Evolutionary conservation across 2,797 vertebrate species (phyloP).

Genomic region (Denticeps clupeoides): DNA sequence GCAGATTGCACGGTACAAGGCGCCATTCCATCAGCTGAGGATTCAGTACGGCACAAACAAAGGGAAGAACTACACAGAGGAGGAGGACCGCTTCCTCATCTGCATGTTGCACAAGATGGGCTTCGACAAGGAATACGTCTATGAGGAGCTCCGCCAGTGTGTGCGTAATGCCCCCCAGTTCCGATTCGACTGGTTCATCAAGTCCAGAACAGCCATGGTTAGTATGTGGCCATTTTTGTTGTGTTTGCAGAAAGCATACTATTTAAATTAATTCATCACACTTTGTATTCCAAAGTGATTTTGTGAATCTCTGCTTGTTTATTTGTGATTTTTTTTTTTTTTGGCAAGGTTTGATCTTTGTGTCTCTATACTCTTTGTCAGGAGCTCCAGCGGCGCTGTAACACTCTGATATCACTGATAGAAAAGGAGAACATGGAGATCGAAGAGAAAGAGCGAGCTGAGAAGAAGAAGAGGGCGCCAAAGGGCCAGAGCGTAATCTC

Average conservation of each 20-base stretch:
- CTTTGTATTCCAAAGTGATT: too few species aligned
- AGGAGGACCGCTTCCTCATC: constrained; percentile 76
- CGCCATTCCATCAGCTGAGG: constrained; percentile 74
- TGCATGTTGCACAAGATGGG: constrained; percentile 85
- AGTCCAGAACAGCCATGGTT: constrained; percentile 79
- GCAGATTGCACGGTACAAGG: constrained; percentile 78
- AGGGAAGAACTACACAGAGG: constrained; percentile 79
- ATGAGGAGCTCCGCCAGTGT: constrained; percentile 76
- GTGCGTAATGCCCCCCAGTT: constrained; percentile 78
- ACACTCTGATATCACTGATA: constrained; percentile 78
- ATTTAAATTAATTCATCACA: too few species aligned
- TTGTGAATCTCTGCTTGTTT: too few species aligned
- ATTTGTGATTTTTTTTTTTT: too few species aligned
- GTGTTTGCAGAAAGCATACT: too few species aligned
- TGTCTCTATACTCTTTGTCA: constrained; percentile 27
- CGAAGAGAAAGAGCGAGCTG: constrained; percentile 76
- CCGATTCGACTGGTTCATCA: constrained; percentile 82
- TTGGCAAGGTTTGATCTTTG: too few species aligned
- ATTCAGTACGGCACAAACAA: constrained; percentile 81
- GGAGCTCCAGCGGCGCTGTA: constrained; percentile 80
- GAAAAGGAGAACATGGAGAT: constrained; percentile 84
- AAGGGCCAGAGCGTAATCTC: constrained; percentile 68
- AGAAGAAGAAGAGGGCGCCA: constrained; percentile 74
- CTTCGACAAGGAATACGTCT: constrained; percentile 78
- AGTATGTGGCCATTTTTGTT: constrained; percentile 10